Base-by-base conservation (phyloP, 2,888 invertebrate species). In the Adelphocoris suturalis region DNA sequence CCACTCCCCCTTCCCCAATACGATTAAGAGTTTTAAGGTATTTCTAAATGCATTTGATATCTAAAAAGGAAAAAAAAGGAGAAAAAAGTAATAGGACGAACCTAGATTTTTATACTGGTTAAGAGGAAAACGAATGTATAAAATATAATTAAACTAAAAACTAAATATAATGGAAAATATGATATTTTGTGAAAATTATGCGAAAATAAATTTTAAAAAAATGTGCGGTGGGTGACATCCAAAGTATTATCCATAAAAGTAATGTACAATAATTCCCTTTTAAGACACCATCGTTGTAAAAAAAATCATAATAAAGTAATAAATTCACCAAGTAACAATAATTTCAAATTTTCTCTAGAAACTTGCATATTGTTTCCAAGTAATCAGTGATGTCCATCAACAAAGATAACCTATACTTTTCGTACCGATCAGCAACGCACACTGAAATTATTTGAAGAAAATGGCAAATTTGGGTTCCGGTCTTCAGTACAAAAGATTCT, bases 11-110 rank as follows among this genome's bases (percentile, higher is more conserved):
- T 88, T 80, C 88, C 88, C 80, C 28, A 55, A 57, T 85, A 85
- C 37, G n/a, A 85, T 85, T 85, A 85, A 85, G 85, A 85, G 61
- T 88, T 88, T 90, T 91, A 90, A 84, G 89, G 90, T 91, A 90
- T 90, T 91, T 90, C 90, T 90, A 90, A 68, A 90, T 90, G 91
- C 90, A 91, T 91, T 91, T 91, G 91, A 91, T 91, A 91, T 82
- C 84, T 90, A 89, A 85, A 87, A 90, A 90, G 37, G 78, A 78
- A 37, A 87, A 90, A 89, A 84, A 47, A 27, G 48, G 80, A 55
- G 52, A 37, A 85, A 85, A 55, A 88, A 88, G 88, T 88, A 28
- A 88, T 88, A 88, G 88, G 88, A 88, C 88, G 88, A 88, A 88
- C 85, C 85, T 91, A 91, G 91, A 91, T 90, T 91, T 91, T 91